Base-by-base conservation (phyloP, 2,113 vertebrate genomes). In the Serinus canaria region DNA sequence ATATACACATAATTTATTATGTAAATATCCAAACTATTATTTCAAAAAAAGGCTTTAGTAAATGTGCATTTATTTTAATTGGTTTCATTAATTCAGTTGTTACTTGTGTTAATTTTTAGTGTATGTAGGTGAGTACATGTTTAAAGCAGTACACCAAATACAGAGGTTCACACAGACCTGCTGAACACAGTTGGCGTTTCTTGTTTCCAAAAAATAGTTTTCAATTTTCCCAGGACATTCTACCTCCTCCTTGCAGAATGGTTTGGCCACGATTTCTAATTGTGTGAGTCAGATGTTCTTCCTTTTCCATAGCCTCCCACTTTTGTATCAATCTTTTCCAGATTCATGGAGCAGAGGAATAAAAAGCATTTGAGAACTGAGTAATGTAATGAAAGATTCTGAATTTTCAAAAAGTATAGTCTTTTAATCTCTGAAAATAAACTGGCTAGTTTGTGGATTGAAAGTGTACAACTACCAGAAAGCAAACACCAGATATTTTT, bases 251-350 rank as follows among this genome's bases (percentile, higher is more conserved):
- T 75, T 79, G 49, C 76, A 76, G 76, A 78, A 91, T 53, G 89
- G 92, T 93, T 96, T 95, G 96, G 94, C 88, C 50, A 33, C 0
- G 0, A 20, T 94, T 93, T 96, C 80, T 73, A 58, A 69, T 35
- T 90, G 41, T 6, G 4, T 96, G 96, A 97, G 90, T 97, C 96
- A 96, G 86, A 96, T 87, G 93, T 94, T 93, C 94, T 94, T 96
- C 76, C 53, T 92, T 84, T 96, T 95, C 86, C 88, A 78, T 8
- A 87, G n/a, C 88, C 94, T 97, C 95, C 94, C 88, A 96, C 93
- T 96, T 93, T 25, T 2, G 31, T 81, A 87, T 87, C 41, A 83
- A 87, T 95, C 53, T 41, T 81, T 96, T 96, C 94, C 94, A 95
- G 90, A 96, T 89, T 90, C 9, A 10, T 11, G 21, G 31, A 89